Evolutionary conservation across 2,797 vertebrate genomes (phyloP), one percentile per base, ranked within the genome.

Genomic region (Capromys pilorides): DNA sequence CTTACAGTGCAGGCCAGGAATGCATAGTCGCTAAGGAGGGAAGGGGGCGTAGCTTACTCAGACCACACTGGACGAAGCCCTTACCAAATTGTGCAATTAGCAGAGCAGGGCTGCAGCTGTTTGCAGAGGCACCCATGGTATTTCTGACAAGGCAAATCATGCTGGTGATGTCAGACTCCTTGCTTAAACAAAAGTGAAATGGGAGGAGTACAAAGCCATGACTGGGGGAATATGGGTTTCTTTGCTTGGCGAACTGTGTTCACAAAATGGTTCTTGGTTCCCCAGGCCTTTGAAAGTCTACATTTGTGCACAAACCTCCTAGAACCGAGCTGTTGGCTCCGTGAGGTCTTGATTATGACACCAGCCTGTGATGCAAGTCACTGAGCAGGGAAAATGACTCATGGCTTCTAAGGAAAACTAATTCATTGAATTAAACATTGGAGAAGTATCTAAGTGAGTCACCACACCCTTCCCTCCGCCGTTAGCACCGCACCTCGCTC

Each of bases 311-410:
- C 77, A 62, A 57, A 69, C 78, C 86, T 79, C 26, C 6, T 28
- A 18, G 57, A 95, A 62, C 62, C 88, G 81, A 33, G 66, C 88
- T 41, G 12, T 36, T 86, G 96, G 77, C 93, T 93, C 71, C 6
- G 71, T 33, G 39, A 18, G 45, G 12, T 24, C 62, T 45, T 41
- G 78, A n/a, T 94, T 94, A 90, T 61, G 93, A 97, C 96, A 96
- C 77, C 21, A 1, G 78, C 66, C 93, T 71, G 81, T 71, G 94
- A 96, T 49, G 94, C 78, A 41, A 96, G 93, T 95, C 73, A 62
- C 96, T 19, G 83, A 90, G 49, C 95, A 94, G 79, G 92, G 91
- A 96, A 78, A 93, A 77, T 96, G 96, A 97, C 92, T 97, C 96
- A 96, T 0, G 22, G 83, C 45, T 81, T 62, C 96, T n/a, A 57